These are phyloP conservation scores for Cephalopterus ornatus DNA, from an alignment of 2,113 vertebrate species.

Conservation along the genomic window DNA sequence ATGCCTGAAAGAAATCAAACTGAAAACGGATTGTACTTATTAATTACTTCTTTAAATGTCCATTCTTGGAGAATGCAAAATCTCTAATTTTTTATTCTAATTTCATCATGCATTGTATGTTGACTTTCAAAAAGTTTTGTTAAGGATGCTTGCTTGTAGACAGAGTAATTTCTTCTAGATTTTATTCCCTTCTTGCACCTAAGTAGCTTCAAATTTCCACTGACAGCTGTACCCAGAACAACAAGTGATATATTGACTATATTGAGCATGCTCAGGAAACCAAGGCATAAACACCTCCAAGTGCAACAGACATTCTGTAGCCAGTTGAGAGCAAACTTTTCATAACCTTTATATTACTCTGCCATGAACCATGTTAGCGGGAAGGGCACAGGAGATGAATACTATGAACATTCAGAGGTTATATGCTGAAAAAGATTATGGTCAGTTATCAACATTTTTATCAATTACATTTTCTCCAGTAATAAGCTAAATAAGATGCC, in stretches of 20 bases:
- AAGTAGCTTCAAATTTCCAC: background rate
- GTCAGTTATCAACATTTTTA: background rate
- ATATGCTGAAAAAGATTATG: background rate
- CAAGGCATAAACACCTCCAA: slow-evolving; percentile 46
- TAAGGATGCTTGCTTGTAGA: background rate
- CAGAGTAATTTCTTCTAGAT: background rate
- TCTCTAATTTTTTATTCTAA: background rate
- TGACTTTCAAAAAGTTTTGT: background rate
- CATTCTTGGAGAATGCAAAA: background rate
- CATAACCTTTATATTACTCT: slow-evolving; percentile 15
- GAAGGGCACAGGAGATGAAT: background rate
- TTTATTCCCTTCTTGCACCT: background rate
- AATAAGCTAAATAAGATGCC: background rate
- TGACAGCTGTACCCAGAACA: background rate
- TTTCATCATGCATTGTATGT: background rate
- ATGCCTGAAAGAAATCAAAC: background rate
- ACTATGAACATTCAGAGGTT: background rate
- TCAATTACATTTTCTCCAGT: background rate
- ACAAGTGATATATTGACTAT: background rate
- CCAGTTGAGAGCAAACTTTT: slow-evolving; percentile 24
- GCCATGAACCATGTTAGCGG: background rate
- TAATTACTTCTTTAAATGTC: background rate
- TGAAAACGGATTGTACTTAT: background rate
- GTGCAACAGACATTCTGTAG: slow-evolving; percentile 2
- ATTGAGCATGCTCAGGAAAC: slow-evolving; percentile 38